A percentile compares a stretch with the other conserved stretches of the same genome.
Conservation (phyloP, 1,140 invertebrate genomes). For the Calliopsis andreniformis region DNA sequence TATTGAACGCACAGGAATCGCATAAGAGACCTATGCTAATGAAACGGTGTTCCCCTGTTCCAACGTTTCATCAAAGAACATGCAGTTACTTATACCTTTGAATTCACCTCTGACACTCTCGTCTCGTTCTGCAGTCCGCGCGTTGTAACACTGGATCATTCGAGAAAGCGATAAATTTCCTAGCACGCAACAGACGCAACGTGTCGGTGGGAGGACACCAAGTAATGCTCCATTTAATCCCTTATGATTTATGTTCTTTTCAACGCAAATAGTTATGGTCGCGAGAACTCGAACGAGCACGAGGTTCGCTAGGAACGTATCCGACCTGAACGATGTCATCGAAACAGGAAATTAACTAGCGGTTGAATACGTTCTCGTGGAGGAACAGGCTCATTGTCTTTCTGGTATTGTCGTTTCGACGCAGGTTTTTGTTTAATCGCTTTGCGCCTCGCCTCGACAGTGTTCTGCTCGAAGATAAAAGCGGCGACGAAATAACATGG, state of each 20-base stretch:
- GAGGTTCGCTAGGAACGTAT: neutral
- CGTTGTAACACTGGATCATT: neutral
- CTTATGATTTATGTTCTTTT: slow-evolving; percentile 8
- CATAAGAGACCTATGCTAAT: too few species aligned
- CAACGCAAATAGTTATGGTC: too few species aligned
- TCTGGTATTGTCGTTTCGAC: neutral
- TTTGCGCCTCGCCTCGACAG: neutral
- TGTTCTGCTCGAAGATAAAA: too few species aligned
- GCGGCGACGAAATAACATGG: neutral
- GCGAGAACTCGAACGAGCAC: too few species aligned
- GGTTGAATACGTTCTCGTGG: neutral
- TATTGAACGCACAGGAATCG: too few species aligned
- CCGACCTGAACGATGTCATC: neutral
- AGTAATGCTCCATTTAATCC: neutral
- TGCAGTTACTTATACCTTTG: too few species aligned
- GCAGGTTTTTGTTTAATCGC: slow-evolving; percentile 7
- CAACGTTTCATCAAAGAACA: too few species aligned
- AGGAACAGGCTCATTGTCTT: neutral
- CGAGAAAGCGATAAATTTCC: neutral
- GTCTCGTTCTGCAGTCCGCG: too few species aligned
- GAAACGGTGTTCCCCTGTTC: too few species aligned
- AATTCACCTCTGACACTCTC: too few species aligned
- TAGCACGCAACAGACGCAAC: neutral
- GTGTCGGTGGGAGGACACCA: too few species aligned
- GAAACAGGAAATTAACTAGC: slow-evolving; percentile 24